These are phyloP conservation scores for Mactromeris polynyma DNA, from an alignment of 2,888 invertebrate genomes.

Conservation along the genomic window DNA sequence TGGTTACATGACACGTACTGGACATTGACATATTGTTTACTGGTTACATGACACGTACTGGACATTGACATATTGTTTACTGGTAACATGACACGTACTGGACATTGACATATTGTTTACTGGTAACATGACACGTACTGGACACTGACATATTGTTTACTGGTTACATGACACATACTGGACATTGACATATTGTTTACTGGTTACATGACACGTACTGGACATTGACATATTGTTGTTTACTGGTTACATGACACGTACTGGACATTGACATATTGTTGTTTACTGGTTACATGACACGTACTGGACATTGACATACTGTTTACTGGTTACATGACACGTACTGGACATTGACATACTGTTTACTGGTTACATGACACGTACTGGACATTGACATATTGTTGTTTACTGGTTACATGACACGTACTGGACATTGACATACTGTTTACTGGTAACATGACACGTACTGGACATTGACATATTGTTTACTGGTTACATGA, in stretches of 20 bases:
- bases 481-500: too few species aligned
- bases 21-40: background rate
- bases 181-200: background rate
- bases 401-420: too few species aligned
- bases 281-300: too few species aligned
- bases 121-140: too few species aligned
- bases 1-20: too few species aligned
- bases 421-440: background rate
- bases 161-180: too few species aligned
- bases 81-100: too few species aligned
- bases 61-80: background rate
- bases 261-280: background rate
- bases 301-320: background rate
- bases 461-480: background rate
- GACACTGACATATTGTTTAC: background rate
- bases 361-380: too few species aligned
- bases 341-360: background rate
- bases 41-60: too few species aligned
- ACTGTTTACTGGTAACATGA: background rate
- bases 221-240: background rate
- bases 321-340: too few species aligned
- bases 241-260: too few species aligned
- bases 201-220: too few species aligned
- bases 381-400: background rate
- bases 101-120: background rate